Percentiles rank a stretch among this genome's conserved stretches.
Evolutionary conservation across 2,888 invertebrate genomes (phyloP).

Genomic region (Mythimna vitellina): DNA sequence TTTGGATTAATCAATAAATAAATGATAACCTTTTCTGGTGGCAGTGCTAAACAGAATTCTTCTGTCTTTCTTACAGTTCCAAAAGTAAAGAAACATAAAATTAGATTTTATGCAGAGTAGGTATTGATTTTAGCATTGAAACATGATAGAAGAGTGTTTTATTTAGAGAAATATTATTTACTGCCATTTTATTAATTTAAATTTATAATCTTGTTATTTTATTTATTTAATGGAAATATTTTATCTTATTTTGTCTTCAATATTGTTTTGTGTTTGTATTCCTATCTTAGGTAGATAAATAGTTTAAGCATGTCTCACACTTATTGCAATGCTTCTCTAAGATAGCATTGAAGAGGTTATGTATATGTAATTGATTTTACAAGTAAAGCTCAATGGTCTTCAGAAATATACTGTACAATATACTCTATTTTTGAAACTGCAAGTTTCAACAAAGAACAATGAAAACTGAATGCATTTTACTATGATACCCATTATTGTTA

Average conservation of each 20-base stretch:
- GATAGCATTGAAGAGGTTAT: conserved; percentile 1
- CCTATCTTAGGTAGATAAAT: background rate
- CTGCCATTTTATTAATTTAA: background rate
- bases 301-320: conserved; percentile 13
- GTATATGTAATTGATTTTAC: conserved; percentile 2
- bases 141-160: background rate
- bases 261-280: too few species aligned
- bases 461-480: background rate
- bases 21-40: background rate
- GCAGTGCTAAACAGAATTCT: background rate
- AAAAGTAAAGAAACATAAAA: background rate
- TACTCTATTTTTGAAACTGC: too few species aligned
- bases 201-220: too few species aligned
- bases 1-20: background rate
- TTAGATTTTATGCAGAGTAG: too few species aligned
- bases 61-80: background rate
- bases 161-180: background rate
- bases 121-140: background rate
- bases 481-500: conserved; percentile 27
- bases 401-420: background rate
- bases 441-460: background rate
- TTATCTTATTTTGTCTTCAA: too few species aligned
- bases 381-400: background rate
- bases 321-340: conserved; percentile 15
- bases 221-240: too few species aligned